A percentile compares a stretch with the other conserved stretches of the same genome.
These are phyloP conservation scores for Ondatra zibethicus DNA, from an alignment of 2,113 vertebrate species.

Conservation along the genomic window DNA sequence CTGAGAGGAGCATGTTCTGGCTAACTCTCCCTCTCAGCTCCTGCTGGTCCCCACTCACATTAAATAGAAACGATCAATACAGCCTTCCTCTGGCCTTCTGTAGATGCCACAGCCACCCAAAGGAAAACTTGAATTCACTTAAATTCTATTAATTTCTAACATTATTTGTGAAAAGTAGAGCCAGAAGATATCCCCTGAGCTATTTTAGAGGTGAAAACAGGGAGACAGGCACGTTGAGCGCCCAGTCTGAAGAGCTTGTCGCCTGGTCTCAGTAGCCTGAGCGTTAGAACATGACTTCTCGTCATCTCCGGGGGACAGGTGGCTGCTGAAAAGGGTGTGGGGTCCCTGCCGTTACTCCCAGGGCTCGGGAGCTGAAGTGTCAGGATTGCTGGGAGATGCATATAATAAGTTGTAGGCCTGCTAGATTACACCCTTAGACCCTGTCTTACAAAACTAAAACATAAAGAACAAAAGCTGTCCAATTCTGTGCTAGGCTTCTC, in stretches of 20 bases:
- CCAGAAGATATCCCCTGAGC: background rate
- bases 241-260: background rate
- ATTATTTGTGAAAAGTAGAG: background rate
- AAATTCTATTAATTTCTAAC: background rate
- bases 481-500: too few species aligned
- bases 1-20: background rate
- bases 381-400: background rate
- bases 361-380: background rate
- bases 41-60: background rate
- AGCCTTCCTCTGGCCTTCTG: background rate
- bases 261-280: background rate
- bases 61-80: background rate
- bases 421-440: background rate
- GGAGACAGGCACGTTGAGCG: background rate
- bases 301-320: background rate
- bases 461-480: too few species aligned
- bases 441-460: too few species aligned
- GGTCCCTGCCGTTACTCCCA: background rate
- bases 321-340: background rate
- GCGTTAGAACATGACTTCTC: background rate
- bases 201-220: slow-evolving; percentile 27
- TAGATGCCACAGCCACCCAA: background rate
- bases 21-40: background rate
- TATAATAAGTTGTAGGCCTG: background rate
- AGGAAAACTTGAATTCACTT: background rate